Base-by-base conservation (phyloP, 2,888 invertebrate species). In the Drosophila koepferae region DNA sequence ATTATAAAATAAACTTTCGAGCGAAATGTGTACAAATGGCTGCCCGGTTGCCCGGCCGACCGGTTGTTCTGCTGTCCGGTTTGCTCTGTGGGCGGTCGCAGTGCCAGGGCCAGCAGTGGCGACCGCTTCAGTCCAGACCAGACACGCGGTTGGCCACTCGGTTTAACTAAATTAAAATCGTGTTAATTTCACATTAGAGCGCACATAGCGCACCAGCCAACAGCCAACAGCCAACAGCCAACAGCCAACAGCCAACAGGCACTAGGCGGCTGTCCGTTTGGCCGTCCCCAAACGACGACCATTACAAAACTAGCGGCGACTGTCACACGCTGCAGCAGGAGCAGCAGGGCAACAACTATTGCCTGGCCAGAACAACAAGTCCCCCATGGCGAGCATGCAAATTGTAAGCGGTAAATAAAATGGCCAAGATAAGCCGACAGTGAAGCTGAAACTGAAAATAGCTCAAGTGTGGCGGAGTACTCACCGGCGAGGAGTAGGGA, bases 401-500 rank as follows among this genome's bases (percentile, higher is more conserved):
- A 84, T 89, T 87, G 77, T 81, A 77, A 72, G 71, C 71, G 71
- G 73, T 80, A 89, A 85, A 87, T 74, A 80, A 82, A 87, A 86
- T 68, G 72, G 69, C 74, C 77, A 69, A 85, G 86, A 85, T 88
- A 85, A 90, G 86, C 68, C 67, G 68, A 68, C 43, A 61, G 54
- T 63, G 58, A 23, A 49, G 18, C 58, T 54, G 58, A 23, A 51
- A n/a, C 31, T 5, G 31, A 31, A 48, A 31, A 10, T n/a, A n/a
- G n/a, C n/a, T 31, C 16, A 16, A 49, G 28, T 46, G 46, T 62
- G 63, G 16, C 34, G 43, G 36, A 48, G 51, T 56, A 95, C 97
- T 96, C 94, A 98, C 98, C 97, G 97, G 95, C 93, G 97, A 97
- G 28, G 98, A 97, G 93, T 98, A 98, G 48, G 98, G 98, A 94